Evolutionary conservation across 2,888 invertebrate genomes (phyloP).

Genomic region (Heliothis peltigera): DNA sequence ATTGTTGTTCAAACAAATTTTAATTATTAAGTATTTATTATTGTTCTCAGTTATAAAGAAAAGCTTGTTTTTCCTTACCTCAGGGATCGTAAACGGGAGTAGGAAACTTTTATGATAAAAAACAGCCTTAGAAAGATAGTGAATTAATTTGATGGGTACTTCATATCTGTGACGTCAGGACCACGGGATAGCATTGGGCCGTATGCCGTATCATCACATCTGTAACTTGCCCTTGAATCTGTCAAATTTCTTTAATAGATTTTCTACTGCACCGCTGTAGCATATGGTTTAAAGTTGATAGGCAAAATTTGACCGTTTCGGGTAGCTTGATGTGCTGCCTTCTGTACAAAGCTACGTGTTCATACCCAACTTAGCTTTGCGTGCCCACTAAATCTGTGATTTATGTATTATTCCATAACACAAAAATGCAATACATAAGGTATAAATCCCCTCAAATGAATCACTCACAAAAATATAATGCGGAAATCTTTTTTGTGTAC

Average conservation of each 20-base stretch:
- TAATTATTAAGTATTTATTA: slow-evolving; percentile 18
- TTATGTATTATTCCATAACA: background rate
- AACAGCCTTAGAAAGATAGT: background rate
- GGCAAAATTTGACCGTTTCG: no score
- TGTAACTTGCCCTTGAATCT: no score
- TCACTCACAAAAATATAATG: slow-evolving; percentile 28
- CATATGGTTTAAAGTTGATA: no score
- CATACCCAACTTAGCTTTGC: no score
- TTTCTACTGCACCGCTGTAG: no score
- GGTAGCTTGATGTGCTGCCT: no score
- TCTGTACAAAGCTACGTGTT: no score
- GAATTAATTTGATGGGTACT: background rate
- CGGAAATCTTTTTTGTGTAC: slow-evolving; percentile 1
- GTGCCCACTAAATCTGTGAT: no score
- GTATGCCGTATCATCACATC: background rate
- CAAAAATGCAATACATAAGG: background rate
- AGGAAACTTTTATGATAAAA: background rate
- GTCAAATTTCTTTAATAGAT: no score
- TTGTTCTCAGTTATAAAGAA: slow-evolving; percentile 17
- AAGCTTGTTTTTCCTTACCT: background rate
- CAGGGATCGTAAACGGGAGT: background rate
- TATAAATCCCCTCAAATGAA: slow-evolving; percentile 3
- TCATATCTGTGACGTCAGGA: background rate
- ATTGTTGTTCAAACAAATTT: slow-evolving; percentile 15
- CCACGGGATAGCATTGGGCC: background rate